Evolutionary conservation across 2,113 vertebrate species (phyloP).

Genomic region (Cephalopholis sonnerati): DNA sequence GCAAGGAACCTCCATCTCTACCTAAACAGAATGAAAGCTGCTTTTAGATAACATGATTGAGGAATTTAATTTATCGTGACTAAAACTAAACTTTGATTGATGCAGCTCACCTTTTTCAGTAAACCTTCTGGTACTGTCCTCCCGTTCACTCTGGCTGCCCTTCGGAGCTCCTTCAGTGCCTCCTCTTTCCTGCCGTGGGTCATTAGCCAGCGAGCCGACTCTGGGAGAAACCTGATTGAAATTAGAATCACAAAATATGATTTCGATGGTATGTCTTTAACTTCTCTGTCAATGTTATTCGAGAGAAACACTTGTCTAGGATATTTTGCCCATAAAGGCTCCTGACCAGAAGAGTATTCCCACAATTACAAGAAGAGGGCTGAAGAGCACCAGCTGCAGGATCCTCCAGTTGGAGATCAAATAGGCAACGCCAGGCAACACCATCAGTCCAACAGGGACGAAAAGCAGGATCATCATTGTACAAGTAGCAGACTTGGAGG

Average conservation of each 20-base stretch:
- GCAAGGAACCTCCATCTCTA: constrained; percentile 71
- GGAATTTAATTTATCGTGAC: too few species aligned
- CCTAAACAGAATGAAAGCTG: constrained; percentile 54
- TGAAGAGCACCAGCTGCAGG: constrained; percentile 77
- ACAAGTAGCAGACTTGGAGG: constrained; percentile 80
- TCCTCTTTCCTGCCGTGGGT: constrained; percentile 84
- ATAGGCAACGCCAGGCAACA: constrained; percentile 87
- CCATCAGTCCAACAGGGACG: constrained; percentile 80
- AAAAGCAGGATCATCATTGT: constrained; percentile 38
- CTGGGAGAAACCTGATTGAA: constrained; percentile 87
- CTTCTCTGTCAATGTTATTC: neutral
- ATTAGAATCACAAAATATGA: neutral
- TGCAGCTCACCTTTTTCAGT: constrained; percentile 83
- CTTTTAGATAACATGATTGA: neutral
- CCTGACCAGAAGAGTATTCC: too few species aligned
- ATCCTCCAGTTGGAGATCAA: constrained; percentile 88
- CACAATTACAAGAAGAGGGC: constrained; percentile 63
- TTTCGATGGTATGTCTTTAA: neutral
- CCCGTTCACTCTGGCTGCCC: constrained; percentile 85
- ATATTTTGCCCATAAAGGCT: too few species aligned
- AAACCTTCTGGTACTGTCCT: constrained; percentile 75
- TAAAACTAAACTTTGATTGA: neutral
- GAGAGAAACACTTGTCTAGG: too few species aligned
- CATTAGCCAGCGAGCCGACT: constrained; percentile 92
- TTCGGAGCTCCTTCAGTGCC: constrained; percentile 84